Base-by-base conservation (phyloP, 2,113 vertebrate genomes). In the Telmatochromis bifrenatus region DNA sequence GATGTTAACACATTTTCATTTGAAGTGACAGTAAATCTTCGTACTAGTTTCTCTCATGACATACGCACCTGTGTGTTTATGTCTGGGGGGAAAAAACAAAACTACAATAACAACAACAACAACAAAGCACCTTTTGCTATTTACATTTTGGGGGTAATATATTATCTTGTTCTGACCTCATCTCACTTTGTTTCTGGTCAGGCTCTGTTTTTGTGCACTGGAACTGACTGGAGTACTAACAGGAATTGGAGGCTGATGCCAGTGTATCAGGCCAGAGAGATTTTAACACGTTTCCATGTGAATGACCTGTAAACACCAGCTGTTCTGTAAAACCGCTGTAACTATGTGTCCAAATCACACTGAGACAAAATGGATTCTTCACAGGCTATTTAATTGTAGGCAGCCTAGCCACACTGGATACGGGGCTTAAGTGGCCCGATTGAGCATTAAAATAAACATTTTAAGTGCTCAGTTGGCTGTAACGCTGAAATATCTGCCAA, bases 281-380 rank as follows among this genome's bases (percentile, higher is more conserved):
- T 93, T 90, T 93, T 42, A 90, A 82, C 88, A 88, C 5, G 45
- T 90, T 87, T 87, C 91, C 88, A 84, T 92, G 91, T 83, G 89
- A 90, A 75, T 83, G 82, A 87, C 88, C 90, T 53, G 88, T 89
- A 92, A 94, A 91, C 92, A 90, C 84, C 93, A 95, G 93, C 94
- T 95, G 94, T 85, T 92, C 86, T 39, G 45, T 86, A 53, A 84
- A 94, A 92, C 86, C 37, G 10, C 89, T 94, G 90, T 75, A 84
- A 55, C 54, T 87, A 55, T 82, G 85, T 70, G 77, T 89, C 81
- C 91, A 85, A 92, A 91, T 90, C 91, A 81, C 81, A 45, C 87
- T 42, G 88, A 93, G 84, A 90, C 89, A 84, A 93, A 93, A 91
- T 90, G 83, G 86, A 94, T 94, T 89, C 81, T 91, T 91, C 90